phyloP scores from a whole-genome alignment of 2,797 vertebrate genomes.

The Momotus momota region DNA sequence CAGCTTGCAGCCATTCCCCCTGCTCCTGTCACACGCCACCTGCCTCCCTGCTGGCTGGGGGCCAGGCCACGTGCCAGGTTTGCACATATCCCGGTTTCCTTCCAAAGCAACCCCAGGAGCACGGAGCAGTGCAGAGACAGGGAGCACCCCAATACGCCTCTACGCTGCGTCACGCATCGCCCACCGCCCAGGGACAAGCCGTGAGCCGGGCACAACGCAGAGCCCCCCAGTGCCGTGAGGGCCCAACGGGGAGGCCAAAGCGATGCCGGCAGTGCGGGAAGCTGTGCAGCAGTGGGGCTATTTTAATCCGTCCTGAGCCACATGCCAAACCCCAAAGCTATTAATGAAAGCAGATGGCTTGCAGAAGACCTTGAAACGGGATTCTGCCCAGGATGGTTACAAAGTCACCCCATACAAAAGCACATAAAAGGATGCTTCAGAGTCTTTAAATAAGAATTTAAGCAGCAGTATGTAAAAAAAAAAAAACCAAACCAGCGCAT shows the following conservation, averaged over 20 bases:
- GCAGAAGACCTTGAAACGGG: slow-evolving; percentile 25
- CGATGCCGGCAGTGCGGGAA: neutral
- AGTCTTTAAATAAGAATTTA: slow-evolving; percentile 4
- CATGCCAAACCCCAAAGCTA: neutral
- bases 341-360: slow-evolving; percentile 38
- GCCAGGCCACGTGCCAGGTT: neutral
- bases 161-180: accelerated
- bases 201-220: neutral
- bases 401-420: slow-evolving; percentile 5
- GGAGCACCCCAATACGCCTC: neutral
- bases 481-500: neutral
- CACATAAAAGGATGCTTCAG: neutral
- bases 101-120: neutral
- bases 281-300: neutral
- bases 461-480: neutral
- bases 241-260: neutral
- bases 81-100: neutral
- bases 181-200: accelerated
- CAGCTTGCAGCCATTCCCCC: no score
- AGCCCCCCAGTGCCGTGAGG: neutral
- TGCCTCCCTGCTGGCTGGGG: neutral
- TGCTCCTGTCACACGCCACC: neutral
- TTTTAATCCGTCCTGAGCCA: neutral
- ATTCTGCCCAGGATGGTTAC: slow-evolving; percentile 1
- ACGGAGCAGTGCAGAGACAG: accelerated